Conservation (phyloP, 2,888 invertebrate genomes). For the Girardia tigrina region DNA sequence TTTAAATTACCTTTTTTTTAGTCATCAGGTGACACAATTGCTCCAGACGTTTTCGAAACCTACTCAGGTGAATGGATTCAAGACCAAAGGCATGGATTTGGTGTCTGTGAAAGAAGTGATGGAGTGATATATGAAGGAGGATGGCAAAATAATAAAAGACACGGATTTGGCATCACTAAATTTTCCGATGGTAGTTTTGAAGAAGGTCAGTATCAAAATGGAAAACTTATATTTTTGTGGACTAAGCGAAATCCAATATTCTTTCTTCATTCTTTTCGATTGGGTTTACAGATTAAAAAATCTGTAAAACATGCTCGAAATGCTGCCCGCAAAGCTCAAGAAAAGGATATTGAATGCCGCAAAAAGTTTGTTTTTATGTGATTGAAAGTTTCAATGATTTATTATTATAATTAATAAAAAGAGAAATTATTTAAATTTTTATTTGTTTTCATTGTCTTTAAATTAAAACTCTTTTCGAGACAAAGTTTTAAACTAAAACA, state of each 20-base stretch:
- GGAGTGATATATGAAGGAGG: conserved; percentile 30
- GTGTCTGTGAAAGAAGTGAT: conserved; percentile 30
- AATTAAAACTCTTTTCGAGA: too few species aligned
- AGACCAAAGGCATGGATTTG: conserved; percentile 31
- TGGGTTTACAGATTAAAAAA: background rate
- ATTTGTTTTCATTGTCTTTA: too few species aligned
- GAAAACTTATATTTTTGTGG: conserved; percentile 29
- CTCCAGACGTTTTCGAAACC: conserved; percentile 26
- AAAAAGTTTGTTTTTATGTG: background rate
- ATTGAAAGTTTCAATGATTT: too few species aligned
- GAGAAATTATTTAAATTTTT: too few species aligned
- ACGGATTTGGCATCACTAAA: conserved; percentile 30
- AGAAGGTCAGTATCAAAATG: conserved; percentile 30
- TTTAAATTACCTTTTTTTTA: background rate
- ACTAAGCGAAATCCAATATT: conserved; percentile 24
- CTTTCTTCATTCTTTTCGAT: conserved; percentile 8
- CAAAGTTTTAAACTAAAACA: too few species aligned
- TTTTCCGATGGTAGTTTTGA: conserved; percentile 30
- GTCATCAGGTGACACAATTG: conserved; percentile 24
- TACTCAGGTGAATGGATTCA: conserved; percentile 32
- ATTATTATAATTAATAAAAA: too few species aligned
- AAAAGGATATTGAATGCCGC: background rate
- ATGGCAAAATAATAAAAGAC: conserved; percentile 32
- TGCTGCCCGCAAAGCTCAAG: background rate
- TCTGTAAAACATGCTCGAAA: conserved; percentile 21